These are phyloP conservation scores for Papilio elwesi DNA, from an alignment of 2,888 invertebrate species.

Conservation along the genomic window DNA sequence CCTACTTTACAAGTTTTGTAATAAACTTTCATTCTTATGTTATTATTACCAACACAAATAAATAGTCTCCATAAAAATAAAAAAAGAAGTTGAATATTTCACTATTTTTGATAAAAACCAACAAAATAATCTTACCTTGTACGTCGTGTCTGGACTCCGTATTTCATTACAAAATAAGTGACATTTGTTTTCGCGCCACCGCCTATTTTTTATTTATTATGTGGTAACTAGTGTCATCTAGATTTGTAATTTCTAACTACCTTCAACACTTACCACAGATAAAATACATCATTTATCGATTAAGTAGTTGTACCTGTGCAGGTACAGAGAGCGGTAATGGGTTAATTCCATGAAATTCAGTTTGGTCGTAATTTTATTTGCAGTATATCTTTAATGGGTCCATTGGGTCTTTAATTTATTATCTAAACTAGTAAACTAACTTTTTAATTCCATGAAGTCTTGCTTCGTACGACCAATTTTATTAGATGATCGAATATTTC, in stretches of 20 bases:
- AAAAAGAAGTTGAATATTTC: slow-evolving; percentile 44
- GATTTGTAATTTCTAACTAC: slow-evolving; percentile 45
- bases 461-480: too few relatives aligned
- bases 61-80: slow-evolving; percentile 45
- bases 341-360: too few relatives aligned
- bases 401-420: too few relatives aligned
- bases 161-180: slow-evolving; percentile 44
- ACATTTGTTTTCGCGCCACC: slow-evolving; percentile 44
- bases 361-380: too few relatives aligned
- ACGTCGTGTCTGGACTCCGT: slow-evolving; percentile 43
- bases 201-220: slow-evolving; percentile 45
- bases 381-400: too few relatives aligned
- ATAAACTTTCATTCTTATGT: slow-evolving; percentile 45
- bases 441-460: too few relatives aligned
- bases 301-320: slow-evolving; percentile 43
- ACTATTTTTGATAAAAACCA: slow-evolving; percentile 44
- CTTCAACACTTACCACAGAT: slow-evolving; percentile 43
- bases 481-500: too few relatives aligned
- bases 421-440: too few relatives aligned
- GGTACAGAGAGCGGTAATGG: slow-evolving; percentile 43
- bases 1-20: slow-evolving; percentile 45
- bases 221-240: slow-evolving; percentile 44
- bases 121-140: slow-evolving; percentile 43
- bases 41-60: slow-evolving; percentile 45
- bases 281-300: slow-evolving; percentile 45